A percentile compares a stretch with the other conserved stretches of the same genome.
Conservation (phyloP, 2,797 vertebrate genomes). For the Melanotaenia nigrans region DNA sequence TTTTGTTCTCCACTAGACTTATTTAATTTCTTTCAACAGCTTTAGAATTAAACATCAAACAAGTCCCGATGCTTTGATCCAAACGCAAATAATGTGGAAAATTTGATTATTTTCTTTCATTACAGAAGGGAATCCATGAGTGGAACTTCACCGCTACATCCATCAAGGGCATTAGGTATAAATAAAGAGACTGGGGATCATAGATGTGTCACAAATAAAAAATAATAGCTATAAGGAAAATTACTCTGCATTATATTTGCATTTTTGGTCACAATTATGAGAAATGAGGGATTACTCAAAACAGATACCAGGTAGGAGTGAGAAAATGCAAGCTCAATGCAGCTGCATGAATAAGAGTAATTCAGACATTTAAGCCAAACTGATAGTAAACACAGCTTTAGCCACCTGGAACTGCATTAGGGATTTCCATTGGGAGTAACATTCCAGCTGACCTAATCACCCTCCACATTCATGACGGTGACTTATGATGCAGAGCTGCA, state of each 20-base stretch:
- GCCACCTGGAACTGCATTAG: not conserved
- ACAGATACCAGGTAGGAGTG: not conserved
- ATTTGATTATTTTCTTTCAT: constrained; percentile 5
- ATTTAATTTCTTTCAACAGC: not conserved
- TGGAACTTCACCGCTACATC: constrained; percentile 96
- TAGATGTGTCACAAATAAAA: not conserved
- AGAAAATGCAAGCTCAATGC: not conserved
- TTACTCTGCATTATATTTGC: not conserved
- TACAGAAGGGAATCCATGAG: constrained; percentile 93
- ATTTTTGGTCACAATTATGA: not conserved
- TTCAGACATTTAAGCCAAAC: not conserved
- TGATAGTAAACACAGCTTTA: not conserved
- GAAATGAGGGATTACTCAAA: not conserved
- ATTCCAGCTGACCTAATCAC: constrained; percentile 2
- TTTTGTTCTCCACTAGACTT: not conserved
- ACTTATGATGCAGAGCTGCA: not conserved
- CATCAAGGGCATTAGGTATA: constrained; percentile 95
- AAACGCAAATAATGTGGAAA: constrained; percentile 9
- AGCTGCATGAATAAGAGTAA: not conserved
- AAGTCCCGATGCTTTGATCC: not conserved
- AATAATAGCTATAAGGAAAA: not conserved
- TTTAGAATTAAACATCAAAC: not conserved
- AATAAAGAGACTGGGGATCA: too few relatives aligned
- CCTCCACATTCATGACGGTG: constrained; percentile 9
- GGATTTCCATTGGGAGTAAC: not conserved